phyloP scores from a whole-genome alignment of 2,113 vertebrate genomes.

The Melanerpes aurifrons region DNA sequence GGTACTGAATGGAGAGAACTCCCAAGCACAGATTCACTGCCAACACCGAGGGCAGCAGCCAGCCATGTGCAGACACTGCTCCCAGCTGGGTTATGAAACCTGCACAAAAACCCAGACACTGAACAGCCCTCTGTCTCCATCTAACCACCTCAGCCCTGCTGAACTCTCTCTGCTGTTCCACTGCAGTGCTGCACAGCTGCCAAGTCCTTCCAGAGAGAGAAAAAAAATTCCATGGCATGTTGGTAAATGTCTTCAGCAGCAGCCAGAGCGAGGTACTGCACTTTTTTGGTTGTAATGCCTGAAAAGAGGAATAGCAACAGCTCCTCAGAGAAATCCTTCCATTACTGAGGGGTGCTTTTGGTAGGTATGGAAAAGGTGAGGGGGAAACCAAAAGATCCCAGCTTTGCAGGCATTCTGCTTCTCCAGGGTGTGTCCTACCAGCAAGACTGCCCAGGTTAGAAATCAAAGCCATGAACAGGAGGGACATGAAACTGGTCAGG shows the following conservation, averaged over 20 bases:
- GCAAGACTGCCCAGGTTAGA: accelerated
- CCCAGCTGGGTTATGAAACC: neutral
- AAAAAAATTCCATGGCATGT: neutral
- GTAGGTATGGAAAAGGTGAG: neutral
- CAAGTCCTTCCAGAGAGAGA: constrained; percentile 17
- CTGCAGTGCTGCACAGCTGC: constrained; percentile 25
- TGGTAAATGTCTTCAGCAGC: constrained; percentile 1
- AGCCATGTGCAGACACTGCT: neutral
- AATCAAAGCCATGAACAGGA: accelerated
- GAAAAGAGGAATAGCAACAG: neutral
- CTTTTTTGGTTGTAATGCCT: neutral
- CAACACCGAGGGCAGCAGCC: neutral
- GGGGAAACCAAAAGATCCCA: neutral
- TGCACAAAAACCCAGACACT: neutral
- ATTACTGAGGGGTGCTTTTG: neutral
- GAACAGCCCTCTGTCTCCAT: neutral
- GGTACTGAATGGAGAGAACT: neutral
- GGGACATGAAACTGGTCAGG: too few relatives aligned
- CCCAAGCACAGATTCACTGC: neutral
- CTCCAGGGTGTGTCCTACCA: neutral
- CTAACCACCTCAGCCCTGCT: neutral
- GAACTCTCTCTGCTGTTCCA: constrained; percentile 1
- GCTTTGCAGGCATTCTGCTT: neutral
- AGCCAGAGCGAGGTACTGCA: neutral
- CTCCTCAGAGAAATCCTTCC: neutral